Base-by-base conservation (phyloP, 2,113 vertebrate species). In the Neogale vison region DNA sequence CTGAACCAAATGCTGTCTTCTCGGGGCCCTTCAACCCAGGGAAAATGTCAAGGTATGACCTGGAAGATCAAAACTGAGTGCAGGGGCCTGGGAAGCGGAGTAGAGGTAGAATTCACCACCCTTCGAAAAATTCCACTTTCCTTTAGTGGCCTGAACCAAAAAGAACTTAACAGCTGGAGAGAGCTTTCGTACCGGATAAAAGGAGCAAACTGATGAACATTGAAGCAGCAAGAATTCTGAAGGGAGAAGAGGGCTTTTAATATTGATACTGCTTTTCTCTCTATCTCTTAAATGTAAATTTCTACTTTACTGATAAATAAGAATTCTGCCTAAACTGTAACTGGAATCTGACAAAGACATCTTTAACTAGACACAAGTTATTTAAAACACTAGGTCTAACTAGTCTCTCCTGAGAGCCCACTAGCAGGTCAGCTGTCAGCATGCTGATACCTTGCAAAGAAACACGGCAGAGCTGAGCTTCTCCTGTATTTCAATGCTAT, bases 31-130 rank as follows among this genome's bases (percentile, higher is more conserved):
- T 95, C 65, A 82, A 69, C 50, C 2, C 26, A 36, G 42, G n/a
- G 59, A 93, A 71, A 76, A 90, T 61, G 92, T 87, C 55, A 47
- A 81, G 83, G 39, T 13, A 42, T 29, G 88, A 94, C 12, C 36
- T 34, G 8, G 10, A n/a, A 89, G 42, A 81, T 95, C 80, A 90
- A 89, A 95, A 76, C 61, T 13, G 21, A 90, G 15, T 31, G 50
- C 29, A 50, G 36, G 45, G 4, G 26, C 13, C 57, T 47, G 29
- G 89, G 34, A 88, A 77, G 36, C 4, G 21, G 9, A 12, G 7
- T 3, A 65, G 23, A 74, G 12, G 47, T 34, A 83, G 18, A 74
- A 77, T 92, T 83, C 24, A 65, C 7, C 8, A 31, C 6, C 23
- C 59, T 26, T 57, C 2, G 6, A 83, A 94, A 82, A 72, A 86